Evolutionary conservation across 2,888 invertebrate species (phyloP), one percentile per base, ranked within the genome.

Genomic region (Tanytarsus gracilentus): DNA sequence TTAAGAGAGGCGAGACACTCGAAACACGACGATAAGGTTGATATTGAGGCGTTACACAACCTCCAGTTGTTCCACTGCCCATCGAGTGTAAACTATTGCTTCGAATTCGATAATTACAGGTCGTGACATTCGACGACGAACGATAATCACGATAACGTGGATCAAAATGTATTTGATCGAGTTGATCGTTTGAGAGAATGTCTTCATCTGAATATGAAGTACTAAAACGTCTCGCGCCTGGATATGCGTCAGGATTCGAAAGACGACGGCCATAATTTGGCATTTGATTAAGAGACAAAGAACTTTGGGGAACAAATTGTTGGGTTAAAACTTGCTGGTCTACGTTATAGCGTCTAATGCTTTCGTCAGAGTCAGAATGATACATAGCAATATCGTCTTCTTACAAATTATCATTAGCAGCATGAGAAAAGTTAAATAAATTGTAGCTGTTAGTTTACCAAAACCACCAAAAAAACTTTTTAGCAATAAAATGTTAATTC

Each of bases 141-240:
- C 74, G 66, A 0, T 72, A 72, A 44, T 74, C 73, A 50, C 73
- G 67, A 62, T 74, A 74, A 5, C 74, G 65, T 1, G 74, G 74
- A 68, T 74, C 73, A 6, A 74, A 72, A 56, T 71, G 73, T 62
- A 72, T 61, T 63, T 72, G 70, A 63, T 71, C 69, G 6, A 70
- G 70, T 65, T 69, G 63, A n/a, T 69, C 67, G 56, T 69, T 71
- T 3, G 60, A 61, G 14, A 63, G 33, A 3, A 71, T 66, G 27
- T 72, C 71, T 62, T 74, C 74, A 61, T 72, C 71, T 61, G 73
- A 62, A 8, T 71, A 72, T 33, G 73, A 73, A 33, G 71, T 70
- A 59, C 72, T 72, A 29, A 71, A 61, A 0, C 71, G 68, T 6
- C 71, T 67, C 25, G 50, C 27, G 9, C 51, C 29, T 7, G 60